Conservation (phyloP, 2,113 vertebrate genomes). For the Pholis gunnellus region DNA sequence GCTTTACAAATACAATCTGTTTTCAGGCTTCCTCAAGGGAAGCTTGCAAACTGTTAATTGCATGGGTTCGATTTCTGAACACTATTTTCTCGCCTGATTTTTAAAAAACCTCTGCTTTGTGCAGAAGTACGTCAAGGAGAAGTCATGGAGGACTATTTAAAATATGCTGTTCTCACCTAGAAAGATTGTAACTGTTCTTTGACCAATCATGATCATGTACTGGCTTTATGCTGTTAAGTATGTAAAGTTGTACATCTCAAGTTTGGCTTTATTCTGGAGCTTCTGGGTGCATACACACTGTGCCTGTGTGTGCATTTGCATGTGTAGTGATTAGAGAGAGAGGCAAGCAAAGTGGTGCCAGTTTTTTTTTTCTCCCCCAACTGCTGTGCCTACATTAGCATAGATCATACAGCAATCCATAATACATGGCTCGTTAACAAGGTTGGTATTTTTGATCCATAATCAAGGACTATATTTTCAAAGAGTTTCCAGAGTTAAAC, state of each 20-base stretch:
- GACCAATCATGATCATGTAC: conserved; percentile 6
- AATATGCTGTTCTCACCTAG: neutral
- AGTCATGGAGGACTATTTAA: neutral
- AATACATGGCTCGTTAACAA: conserved; percentile 74
- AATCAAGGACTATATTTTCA: conserved; percentile 72
- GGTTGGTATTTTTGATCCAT: conserved; percentile 73
- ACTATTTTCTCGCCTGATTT: neutral
- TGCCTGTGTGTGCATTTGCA: conserved; percentile 20
- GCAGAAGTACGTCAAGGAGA: conserved; percentile 25
- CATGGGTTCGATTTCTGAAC: conserved; percentile 37
- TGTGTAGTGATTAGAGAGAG: conserved; percentile 51
- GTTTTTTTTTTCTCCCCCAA: conserved; percentile 19
- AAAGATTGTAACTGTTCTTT: neutral
- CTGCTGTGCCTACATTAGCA: conserved; percentile 67
- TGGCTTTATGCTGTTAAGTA: neutral
- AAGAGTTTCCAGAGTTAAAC: conserved; percentile 54
- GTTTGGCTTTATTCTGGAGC: conserved; percentile 12
- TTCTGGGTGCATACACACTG: neutral
- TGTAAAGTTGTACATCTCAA: conserved; percentile 15
- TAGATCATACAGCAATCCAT: conserved; percentile 72
- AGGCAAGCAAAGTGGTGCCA: conserved; percentile 47
- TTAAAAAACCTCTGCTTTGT: conserved; percentile 32
- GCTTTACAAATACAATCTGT: conserved; percentile 42
- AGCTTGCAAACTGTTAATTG: conserved; percentile 35
- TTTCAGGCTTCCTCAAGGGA: conserved; percentile 26